These are phyloP conservation scores for Stegodyphus dumicola DNA, from an alignment of 1,140 invertebrate genomes.

Conservation along the genomic window DNA sequence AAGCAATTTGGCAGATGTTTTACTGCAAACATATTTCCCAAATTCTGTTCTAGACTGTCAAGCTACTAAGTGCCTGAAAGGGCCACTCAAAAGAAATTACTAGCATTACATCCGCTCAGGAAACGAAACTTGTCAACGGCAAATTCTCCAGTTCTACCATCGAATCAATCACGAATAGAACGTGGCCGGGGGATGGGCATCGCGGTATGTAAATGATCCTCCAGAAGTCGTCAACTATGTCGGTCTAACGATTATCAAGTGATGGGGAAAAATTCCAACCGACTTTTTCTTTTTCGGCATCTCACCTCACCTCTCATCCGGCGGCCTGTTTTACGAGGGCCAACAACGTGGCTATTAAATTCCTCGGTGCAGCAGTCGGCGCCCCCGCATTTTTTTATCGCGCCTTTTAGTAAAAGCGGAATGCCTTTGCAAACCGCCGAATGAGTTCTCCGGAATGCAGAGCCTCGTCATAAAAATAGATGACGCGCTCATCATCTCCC, in stretches of 20 bases:
- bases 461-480: slow-evolving; percentile 17
- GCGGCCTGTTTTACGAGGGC: slow-evolving; percentile 9
- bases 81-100: background rate
- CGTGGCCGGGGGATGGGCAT: background rate
- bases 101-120: background rate
- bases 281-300: background rate
- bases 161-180: slow-evolving; percentile 14
- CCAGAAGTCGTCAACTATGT: slow-evolving; percentile 16
- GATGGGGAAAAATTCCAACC: background rate
- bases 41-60: too few species aligned
- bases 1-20: too few species aligned
- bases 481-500: slow-evolving; percentile 4
- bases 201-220: slow-evolving; percentile 21
- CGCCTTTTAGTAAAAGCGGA: background rate
- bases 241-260: background rate
- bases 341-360: slow-evolving; percentile 22
- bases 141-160: background rate
- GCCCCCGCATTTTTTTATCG: slow-evolving; percentile 1
- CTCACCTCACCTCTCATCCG: background rate
- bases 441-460: background rate
- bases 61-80: background rate
- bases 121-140: background rate
- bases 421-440: slow-evolving; percentile 3
- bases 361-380: background rate
- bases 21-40: too few species aligned